Percentiles rank a stretch among this genome's conserved stretches.
phyloP scores from a whole-genome alignment of 1,140 invertebrate genomes.

The Vanessa tameamea region DNA sequence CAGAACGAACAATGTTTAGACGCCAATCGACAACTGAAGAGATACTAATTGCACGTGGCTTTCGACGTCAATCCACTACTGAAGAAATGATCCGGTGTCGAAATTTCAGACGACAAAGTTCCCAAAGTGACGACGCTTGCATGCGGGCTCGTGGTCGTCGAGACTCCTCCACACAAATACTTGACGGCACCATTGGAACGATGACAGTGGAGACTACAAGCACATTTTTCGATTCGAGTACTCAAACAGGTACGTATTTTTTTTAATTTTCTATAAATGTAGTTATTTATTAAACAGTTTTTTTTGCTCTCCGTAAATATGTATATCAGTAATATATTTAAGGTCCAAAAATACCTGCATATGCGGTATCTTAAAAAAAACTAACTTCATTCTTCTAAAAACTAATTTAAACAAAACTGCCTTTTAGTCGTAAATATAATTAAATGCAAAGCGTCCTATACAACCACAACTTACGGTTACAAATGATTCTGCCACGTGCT shows the following conservation, averaged over 20 bases:
- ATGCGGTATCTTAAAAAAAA: too few relatives aligned
- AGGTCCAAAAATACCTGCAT: too few relatives aligned
- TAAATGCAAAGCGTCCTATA: conserved; percentile 3
- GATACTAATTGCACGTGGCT: conserved; percentile 93
- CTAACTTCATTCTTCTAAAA: background rate
- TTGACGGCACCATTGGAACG: conserved; percentile 93
- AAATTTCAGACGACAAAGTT: conserved; percentile 91
- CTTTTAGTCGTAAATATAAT: background rate
- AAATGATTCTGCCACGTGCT: conserved; percentile 71
- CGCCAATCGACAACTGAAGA: conserved; percentile 95
- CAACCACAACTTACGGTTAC: conserved; percentile 49
- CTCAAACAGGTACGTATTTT: conserved; percentile 91
- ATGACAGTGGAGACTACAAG: conserved; percentile 96
- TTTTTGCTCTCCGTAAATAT: background rate
- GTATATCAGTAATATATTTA: too few relatives aligned
- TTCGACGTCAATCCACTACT: conserved; percentile 93
- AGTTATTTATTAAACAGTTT: background rate
- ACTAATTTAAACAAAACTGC: background rate
- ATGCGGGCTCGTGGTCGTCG: conserved; percentile 88
- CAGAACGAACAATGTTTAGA: conserved; percentile 86
- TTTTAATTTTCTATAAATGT: background rate
- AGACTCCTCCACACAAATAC: conserved; percentile 94
- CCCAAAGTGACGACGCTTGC: conserved; percentile 89
- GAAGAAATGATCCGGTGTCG: conserved; percentile 95
- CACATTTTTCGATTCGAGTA: conserved; percentile 95